phyloP scores from a whole-genome alignment of 2,113 vertebrate species.

The Callaeas wilsoni region DNA sequence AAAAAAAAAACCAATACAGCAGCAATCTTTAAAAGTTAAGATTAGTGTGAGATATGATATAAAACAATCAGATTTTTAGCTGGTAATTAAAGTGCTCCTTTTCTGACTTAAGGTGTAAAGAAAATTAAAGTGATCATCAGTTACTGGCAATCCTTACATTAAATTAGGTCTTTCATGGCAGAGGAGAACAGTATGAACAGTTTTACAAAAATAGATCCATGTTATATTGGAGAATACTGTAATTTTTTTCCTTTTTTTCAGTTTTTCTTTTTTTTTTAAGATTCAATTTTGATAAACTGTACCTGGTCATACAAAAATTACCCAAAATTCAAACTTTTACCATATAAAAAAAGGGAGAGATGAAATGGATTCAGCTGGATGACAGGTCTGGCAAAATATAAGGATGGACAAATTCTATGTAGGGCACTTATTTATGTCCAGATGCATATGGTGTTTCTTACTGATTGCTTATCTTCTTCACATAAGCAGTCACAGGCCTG shows the following conservation, averaged over 20 bases:
- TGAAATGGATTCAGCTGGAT: slow-evolving; percentile 73
- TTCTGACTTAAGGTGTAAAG: slow-evolving; percentile 67
- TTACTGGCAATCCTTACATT: slow-evolving; percentile 73
- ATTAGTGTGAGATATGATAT: slow-evolving; percentile 71
- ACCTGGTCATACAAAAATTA: slow-evolving; percentile 82
- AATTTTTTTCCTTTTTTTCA: slow-evolving; percentile 8
- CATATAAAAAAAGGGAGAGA: slow-evolving; percentile 77
- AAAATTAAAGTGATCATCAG: slow-evolving; percentile 71
- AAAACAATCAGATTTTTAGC: slow-evolving; percentile 63
- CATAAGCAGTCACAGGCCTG: slow-evolving; percentile 63
- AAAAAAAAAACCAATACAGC: slow-evolving; percentile 59
- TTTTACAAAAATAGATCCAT: slow-evolving; percentile 81
- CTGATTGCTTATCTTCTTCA: slow-evolving; percentile 67
- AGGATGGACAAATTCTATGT: slow-evolving; percentile 68
- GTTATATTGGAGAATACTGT: slow-evolving; percentile 72
- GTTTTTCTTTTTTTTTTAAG: slow-evolving; percentile 35
- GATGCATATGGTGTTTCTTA: slow-evolving; percentile 65
- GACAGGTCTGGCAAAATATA: slow-evolving; percentile 74
- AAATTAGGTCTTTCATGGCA: slow-evolving; percentile 70
- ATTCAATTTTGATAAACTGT: slow-evolving; percentile 76
- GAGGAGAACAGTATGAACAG: slow-evolving; percentile 75
- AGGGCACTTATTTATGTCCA: slow-evolving; percentile 74
- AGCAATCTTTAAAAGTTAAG: slow-evolving; percentile 70
- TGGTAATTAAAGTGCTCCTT: slow-evolving; percentile 76
- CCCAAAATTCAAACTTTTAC: slow-evolving; percentile 74